Evolutionary conservation across 1,140 invertebrate genomes (phyloP).

Genomic region (Melanaphis sacchari): DNA sequence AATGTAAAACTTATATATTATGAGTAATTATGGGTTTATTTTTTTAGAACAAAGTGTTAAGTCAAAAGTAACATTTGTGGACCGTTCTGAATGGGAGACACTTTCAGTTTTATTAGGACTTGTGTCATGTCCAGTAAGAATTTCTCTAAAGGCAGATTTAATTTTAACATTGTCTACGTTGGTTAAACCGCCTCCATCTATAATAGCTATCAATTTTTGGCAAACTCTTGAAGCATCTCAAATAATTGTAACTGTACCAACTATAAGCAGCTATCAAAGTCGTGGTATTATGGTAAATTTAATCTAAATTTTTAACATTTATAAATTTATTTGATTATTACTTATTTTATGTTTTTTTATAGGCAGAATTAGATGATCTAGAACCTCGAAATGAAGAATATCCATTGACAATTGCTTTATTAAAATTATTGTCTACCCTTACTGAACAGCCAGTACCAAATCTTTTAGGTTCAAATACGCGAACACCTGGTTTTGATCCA

Average conservation of each 20-base stretch:
- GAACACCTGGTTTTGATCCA: constrained; percentile 87
- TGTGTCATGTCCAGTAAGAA: constrained; percentile 83
- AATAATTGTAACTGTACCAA: constrained; percentile 76
- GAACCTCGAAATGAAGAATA: constrained; percentile 90
- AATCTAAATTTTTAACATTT: constrained; percentile 36
- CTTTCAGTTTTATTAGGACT: constrained; percentile 81
- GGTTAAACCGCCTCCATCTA: constrained; percentile 76
- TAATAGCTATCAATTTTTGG: constrained; percentile 81
- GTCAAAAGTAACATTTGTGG: constrained; percentile 79
- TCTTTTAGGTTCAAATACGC: constrained; percentile 78
- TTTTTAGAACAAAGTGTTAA: constrained; percentile 73
- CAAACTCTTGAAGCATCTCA: constrained; percentile 85
- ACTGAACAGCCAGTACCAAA: constrained; percentile 78
- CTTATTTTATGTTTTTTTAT: not conserved
- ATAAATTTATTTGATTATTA: constrained; percentile 24
- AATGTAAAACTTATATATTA: not conserved
- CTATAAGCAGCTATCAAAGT: constrained; percentile 71
- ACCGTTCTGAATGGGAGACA: constrained; percentile 85
- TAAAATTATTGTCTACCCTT: constrained; percentile 79
- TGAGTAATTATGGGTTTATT: not conserved
- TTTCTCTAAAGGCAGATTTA: constrained; percentile 84
- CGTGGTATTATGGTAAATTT: constrained; percentile 68
- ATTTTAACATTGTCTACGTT: constrained; percentile 79
- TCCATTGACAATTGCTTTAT: constrained; percentile 80
- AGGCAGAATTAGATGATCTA: constrained; percentile 75